Evolutionary conservation across 2,888 invertebrate species (phyloP), one percentile per base, ranked within the genome.

Genomic region (Ochropleura plecta): DNA sequence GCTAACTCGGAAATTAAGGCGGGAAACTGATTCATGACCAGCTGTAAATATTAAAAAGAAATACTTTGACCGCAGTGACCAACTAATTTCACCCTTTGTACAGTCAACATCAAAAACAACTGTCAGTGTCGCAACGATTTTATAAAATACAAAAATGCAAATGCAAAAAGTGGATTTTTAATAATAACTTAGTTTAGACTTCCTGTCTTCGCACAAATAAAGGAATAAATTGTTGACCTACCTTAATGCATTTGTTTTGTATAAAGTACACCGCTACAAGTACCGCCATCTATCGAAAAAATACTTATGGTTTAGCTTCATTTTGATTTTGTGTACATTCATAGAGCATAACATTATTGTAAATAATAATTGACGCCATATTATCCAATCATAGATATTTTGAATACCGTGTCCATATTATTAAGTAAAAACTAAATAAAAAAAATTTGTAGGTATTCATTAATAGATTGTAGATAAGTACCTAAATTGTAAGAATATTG

Each of bases 1-100:
- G 90, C 88, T 30, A 90, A 92, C 70, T 93, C 96, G 0, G 96
- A 96, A 90, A 94, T 95, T 62, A 96, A 96, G 84, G 94, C 95
- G 10, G 94, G 94, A 78, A 93, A 95, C 87, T 95, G 85, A 91
- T 72, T 78, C 76, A 49, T 59, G 67, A 49, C 8, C 10, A 69
- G 10, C 5, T 53, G 14, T 48, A 49, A 30, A 4, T 9, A 16
- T 59, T 20, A 6, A 14, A n/a, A 30, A 30, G 18, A n/a, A 12
- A 12, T 6, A 55, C 12, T 55, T 20, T 20, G 12, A 20, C 55
- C n/a, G 57, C 9, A 59, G 57, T 59, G 59, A 59, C 16, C 30
- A 16, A 59, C 59, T 59, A 59, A 59, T 40, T 16, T 59, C 16
- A 59, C 40, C 40, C 16, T 59, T 44, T 49, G 20, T 44, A 66